phyloP scores from a whole-genome alignment of 1,140 invertebrate genomes.

The Danaus plexippus region DNA sequence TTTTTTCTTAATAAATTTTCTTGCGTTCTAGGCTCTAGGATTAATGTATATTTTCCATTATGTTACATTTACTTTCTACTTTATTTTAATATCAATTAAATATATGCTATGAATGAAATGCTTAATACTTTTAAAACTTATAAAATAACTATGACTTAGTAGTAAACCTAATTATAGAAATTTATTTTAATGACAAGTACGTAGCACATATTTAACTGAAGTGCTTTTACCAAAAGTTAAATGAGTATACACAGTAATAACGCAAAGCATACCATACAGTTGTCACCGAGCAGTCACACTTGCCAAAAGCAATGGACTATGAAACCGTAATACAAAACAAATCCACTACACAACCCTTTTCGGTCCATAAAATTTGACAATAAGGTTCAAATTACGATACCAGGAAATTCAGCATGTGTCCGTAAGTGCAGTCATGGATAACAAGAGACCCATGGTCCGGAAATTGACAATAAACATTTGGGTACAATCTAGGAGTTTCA shows the following conservation, averaged over 20 bases:
- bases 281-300: conserved; percentile 12
- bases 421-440: conserved; percentile 12
- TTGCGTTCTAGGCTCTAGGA: conserved; percentile 3
- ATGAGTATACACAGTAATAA: conserved; percentile 10
- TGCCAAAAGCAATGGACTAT: conserved; percentile 17
- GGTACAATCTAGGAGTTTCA: neutral
- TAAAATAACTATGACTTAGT: too few relatives aligned
- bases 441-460: neutral
- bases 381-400: conserved; percentile 4
- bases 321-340: conserved; percentile 13
- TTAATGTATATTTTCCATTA: neutral
- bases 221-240: too few relatives aligned
- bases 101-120: too few relatives aligned
- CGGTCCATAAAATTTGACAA: neutral
- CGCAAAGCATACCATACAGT: conserved; percentile 4
- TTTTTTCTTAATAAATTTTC: conserved; percentile 32
- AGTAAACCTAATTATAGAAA: too few relatives aligned
- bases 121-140: too few relatives aligned
- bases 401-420: too few relatives aligned
- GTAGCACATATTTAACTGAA: too few relatives aligned
- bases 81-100: too few relatives aligned
- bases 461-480: conserved; percentile 8
- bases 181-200: too few relatives aligned
- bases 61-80: neutral
- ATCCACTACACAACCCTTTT: neutral